These are phyloP conservation scores for Oryzaephilus surinamensis DNA, from an alignment of 1,140 invertebrate species.

Conservation along the genomic window DNA sequence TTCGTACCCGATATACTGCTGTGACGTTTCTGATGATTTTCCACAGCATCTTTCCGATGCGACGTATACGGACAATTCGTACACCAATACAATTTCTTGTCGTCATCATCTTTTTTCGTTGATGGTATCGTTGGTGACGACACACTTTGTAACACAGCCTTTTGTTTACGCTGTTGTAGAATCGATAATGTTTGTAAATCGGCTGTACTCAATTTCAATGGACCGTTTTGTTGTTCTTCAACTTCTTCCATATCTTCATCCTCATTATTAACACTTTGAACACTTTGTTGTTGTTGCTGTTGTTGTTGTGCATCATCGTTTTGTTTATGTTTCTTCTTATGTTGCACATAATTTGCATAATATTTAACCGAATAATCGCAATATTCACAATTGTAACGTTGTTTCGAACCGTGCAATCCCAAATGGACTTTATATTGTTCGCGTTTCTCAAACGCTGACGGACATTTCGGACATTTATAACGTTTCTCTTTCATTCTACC, in stretches of 20 bases:
- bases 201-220: slow-evolving; percentile 39
- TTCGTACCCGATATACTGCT: slow-evolving; percentile 44
- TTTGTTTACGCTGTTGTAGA: slow-evolving; percentile 32
- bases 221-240: slow-evolving; percentile 13
- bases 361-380: slow-evolving; percentile 86
- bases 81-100: slow-evolving; percentile 48
- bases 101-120: no score
- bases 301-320: slow-evolving; percentile 52
- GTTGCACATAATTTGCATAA: slow-evolving; percentile 72
- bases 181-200: slow-evolving; percentile 42
- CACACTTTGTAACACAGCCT: no score
- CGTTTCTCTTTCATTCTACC: slow-evolving; percentile 63
- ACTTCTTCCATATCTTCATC: slow-evolving; percentile 33
- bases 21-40: slow-evolving; percentile 66
- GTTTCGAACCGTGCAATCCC: slow-evolving; percentile 71
- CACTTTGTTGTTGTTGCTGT: slow-evolving; percentile 37
- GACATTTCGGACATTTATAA: slow-evolving; percentile 77
- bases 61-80: slow-evolving; percentile 69
- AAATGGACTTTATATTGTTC: slow-evolving; percentile 77
- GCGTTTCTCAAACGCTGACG: slow-evolving; percentile 76
- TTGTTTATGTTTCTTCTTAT: slow-evolving; percentile 63
- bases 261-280: slow-evolving; percentile 9
- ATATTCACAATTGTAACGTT: slow-evolving; percentile 70
- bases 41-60: slow-evolving; percentile 57
- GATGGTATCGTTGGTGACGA: slow-evolving; percentile 30